Evolutionary conservation across 2,113 vertebrate genomes (phyloP).

Genomic region (Paramormyrops kingsleyae): DNA sequence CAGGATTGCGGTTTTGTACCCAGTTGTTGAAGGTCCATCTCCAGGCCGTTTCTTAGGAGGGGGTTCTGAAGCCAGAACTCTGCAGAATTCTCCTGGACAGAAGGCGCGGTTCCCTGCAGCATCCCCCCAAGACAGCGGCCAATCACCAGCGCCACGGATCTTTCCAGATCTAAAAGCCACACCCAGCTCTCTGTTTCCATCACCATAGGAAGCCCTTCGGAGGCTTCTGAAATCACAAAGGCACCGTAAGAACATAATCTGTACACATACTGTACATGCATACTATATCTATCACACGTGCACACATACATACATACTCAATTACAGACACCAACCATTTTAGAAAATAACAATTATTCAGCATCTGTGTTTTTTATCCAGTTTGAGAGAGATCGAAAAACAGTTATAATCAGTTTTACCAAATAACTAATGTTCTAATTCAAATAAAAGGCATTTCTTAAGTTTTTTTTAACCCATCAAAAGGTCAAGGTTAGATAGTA

Average conservation of each 20-base stretch:
- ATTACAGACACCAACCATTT: background rate
- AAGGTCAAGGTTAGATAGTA: background rate
- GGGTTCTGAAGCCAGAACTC: conserved; percentile 65
- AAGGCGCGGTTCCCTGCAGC: conserved; percentile 59
- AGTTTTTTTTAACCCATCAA: background rate
- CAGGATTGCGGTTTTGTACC: conserved; percentile 41
- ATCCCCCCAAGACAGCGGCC: conserved; percentile 68
- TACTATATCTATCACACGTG: background rate
- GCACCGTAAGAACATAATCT: background rate
- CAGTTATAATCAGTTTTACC: background rate
- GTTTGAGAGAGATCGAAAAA: background rate
- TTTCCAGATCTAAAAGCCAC: conserved; percentile 69
- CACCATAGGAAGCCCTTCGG: conserved; percentile 33
- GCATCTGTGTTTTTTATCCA: background rate
- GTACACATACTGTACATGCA: background rate
- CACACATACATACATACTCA: background rate
- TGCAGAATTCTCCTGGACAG: conserved; percentile 56
- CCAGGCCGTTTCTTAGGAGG: conserved; percentile 67
- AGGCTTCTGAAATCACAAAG: conserved; percentile 42
- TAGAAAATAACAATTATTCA: background rate
- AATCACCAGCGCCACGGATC: conserved; percentile 60
- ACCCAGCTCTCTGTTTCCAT: conserved; percentile 53
- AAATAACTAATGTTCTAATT: background rate
- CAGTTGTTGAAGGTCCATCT: conserved; percentile 64
- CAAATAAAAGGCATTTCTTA: background rate